These are phyloP conservation scores for Augiades crinisus DNA, from an alignment of 2,888 invertebrate genomes.

Conservation along the genomic window DNA sequence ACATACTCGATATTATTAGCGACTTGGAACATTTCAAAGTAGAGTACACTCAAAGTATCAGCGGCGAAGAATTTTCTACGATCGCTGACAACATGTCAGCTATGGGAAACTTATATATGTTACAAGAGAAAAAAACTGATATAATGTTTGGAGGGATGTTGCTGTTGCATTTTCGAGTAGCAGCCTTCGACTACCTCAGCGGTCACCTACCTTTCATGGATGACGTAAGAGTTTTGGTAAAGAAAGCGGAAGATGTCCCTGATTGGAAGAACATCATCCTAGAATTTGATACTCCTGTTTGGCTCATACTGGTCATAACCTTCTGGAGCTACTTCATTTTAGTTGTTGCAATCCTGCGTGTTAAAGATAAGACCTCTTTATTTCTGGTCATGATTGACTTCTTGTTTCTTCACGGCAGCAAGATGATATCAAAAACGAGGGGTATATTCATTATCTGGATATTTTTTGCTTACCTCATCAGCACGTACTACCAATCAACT, in stretches of 20 bases:
- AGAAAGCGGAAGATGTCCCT: slow-evolving; percentile 38
- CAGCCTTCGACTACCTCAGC: slow-evolving; percentile 42
- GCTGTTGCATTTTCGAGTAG: slow-evolving; percentile 36
- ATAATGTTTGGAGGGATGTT: slow-evolving; percentile 39
- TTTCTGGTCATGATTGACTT: slow-evolving; percentile 42
- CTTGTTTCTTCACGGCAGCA: slow-evolving; percentile 41
- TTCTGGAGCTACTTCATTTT: slow-evolving; percentile 39
- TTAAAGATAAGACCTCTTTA: slow-evolving; percentile 40
- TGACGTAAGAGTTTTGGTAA: slow-evolving; percentile 45
- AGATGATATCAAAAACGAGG: slow-evolving; percentile 31
- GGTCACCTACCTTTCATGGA: slow-evolving; percentile 45
- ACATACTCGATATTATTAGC: slow-evolving; percentile 42
- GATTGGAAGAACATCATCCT: slow-evolving; percentile 45
- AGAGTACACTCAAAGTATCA: slow-evolving; percentile 39
- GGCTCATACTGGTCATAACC: slow-evolving; percentile 40
- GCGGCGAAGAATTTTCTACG: slow-evolving; percentile 33
- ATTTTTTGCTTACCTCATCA: slow-evolving; percentile 48
- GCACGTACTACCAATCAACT: slow-evolving; percentile 45
- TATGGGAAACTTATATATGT: slow-evolving; percentile 37
- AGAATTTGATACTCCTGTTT: slow-evolving; percentile 43
- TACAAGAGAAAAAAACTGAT: slow-evolving; percentile 39
- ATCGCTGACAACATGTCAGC: slow-evolving; percentile 38
- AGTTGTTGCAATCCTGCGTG: slow-evolving; percentile 32
- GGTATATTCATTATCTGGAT: slow-evolving; percentile 46
- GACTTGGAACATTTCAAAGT: slow-evolving; percentile 45